phyloP scores from a whole-genome alignment of 2,888 invertebrate genomes.

The Platycnemis pennipes region DNA sequence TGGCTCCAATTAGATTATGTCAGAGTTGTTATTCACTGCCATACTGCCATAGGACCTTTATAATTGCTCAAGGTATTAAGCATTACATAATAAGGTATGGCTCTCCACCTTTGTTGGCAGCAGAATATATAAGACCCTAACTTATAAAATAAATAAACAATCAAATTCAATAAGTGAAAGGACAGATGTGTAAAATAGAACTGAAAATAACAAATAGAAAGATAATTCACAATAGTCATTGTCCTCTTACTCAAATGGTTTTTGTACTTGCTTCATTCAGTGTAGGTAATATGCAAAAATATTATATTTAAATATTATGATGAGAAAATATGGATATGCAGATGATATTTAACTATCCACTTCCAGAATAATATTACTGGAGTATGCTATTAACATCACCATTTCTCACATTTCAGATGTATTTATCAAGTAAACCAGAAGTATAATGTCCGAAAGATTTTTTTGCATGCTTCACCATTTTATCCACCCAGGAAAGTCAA shows the following conservation, averaged over 20 bases:
- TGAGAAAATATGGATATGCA: slow-evolving; percentile 19
- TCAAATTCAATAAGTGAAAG: too few species aligned
- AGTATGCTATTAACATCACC: neutral
- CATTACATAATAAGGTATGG: too few species aligned
- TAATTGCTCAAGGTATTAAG: too few species aligned
- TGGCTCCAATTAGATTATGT: too few species aligned
- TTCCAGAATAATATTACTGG: neutral
- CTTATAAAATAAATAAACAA: too few species aligned
- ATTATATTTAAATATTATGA: neutral
- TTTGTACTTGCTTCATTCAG: neutral
- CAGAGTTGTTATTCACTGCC: too few species aligned
- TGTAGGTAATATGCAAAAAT: slow-evolving; percentile 19
- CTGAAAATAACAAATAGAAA: neutral
- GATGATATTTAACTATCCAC: neutral
- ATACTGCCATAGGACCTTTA: too few species aligned
- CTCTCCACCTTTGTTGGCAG: too few species aligned
- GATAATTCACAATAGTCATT: neutral
- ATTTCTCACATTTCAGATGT: neutral
- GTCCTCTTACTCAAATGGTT: neutral
- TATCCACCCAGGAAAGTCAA: neutral
- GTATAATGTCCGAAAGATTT: neutral
- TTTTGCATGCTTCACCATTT: neutral
- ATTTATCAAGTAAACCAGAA: neutral
- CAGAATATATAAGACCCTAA: too few species aligned
- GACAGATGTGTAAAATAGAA: too few species aligned